Evolutionary conservation across 2,113 vertebrate genomes (phyloP).

Genomic region (Python bivittatus): DNA sequence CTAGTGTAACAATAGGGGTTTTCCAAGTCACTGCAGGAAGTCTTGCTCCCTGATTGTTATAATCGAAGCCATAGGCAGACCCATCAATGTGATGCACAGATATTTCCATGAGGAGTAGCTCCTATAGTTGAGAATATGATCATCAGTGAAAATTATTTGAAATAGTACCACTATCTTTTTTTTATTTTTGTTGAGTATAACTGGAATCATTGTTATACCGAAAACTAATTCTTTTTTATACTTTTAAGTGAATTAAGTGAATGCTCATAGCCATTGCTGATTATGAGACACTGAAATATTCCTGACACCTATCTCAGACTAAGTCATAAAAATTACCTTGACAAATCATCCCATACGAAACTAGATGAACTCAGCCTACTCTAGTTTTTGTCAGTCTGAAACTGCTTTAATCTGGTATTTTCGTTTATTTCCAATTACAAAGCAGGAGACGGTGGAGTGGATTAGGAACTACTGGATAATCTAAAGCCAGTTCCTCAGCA

Average conservation of each 20-base stretch:
- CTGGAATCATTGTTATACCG: conserved; percentile 37
- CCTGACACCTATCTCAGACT: conserved; percentile 52
- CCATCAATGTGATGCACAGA: not conserved
- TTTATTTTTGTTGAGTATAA: conserved; percentile 23
- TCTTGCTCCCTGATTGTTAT: not conserved
- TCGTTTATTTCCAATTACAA: conserved; percentile 61
- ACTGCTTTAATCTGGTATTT: conserved; percentile 61
- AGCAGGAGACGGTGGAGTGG: conserved; percentile 65
- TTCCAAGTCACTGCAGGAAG: not conserved
- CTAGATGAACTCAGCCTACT: conserved; percentile 53
- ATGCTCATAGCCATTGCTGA: conserved; percentile 28
- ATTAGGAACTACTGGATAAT: conserved; percentile 64
- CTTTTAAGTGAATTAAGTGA: conserved; percentile 21
- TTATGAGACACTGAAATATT: conserved; percentile 42
- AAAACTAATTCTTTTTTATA: conserved; percentile 46
- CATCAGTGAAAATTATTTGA: conserved; percentile 20
- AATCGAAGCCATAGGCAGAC: not conserved
- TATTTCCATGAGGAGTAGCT: not conserved
- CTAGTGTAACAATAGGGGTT: not conserved
- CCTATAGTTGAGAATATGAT: not conserved
- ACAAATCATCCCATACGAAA: conserved; percentile 62
- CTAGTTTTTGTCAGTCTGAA: conserved; percentile 62
- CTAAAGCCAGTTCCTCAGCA: conserved; percentile 59
- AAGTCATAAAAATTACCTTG: conserved; percentile 65
- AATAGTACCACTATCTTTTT: conserved; percentile 40